These are phyloP conservation scores for Myrmecophaga tridactyla DNA, from an alignment of 2,113 vertebrate species.

Conservation along the genomic window DNA sequence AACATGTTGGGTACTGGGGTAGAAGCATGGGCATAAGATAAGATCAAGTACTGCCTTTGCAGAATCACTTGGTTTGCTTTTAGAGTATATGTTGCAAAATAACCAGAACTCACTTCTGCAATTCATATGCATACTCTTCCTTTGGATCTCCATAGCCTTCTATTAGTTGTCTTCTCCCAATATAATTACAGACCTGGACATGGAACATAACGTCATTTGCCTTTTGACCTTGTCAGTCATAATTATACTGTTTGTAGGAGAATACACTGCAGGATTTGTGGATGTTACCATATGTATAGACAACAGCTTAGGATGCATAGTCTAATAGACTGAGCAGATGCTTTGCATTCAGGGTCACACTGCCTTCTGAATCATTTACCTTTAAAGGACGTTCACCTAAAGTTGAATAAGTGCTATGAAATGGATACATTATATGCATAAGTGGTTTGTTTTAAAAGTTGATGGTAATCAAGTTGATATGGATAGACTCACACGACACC, in stretches of 20 bases:
- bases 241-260: not conserved
- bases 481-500: not conserved
- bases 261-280: not conserved
- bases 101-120: not conserved
- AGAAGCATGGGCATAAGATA: not conserved
- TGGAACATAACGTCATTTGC: not conserved
- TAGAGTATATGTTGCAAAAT: not conserved
- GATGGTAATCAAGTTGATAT: not conserved
- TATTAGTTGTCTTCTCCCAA: not conserved
- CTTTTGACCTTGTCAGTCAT: not conserved
- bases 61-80: not conserved
- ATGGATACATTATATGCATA: not conserved
- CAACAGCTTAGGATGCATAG: not conserved
- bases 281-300: not conserved
- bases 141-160: not conserved
- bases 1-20: fast-evolving
- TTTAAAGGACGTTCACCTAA: not conserved
- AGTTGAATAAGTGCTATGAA: not conserved
- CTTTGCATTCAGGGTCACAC: not conserved
- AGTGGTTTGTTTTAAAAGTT: not conserved
- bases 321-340: not conserved
- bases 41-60: not conserved
- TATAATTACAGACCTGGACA: not conserved
- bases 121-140: not conserved
- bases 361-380: not conserved